phyloP scores from a whole-genome alignment of 2,113 vertebrate species.

The Eolophus roseicapilla region DNA sequence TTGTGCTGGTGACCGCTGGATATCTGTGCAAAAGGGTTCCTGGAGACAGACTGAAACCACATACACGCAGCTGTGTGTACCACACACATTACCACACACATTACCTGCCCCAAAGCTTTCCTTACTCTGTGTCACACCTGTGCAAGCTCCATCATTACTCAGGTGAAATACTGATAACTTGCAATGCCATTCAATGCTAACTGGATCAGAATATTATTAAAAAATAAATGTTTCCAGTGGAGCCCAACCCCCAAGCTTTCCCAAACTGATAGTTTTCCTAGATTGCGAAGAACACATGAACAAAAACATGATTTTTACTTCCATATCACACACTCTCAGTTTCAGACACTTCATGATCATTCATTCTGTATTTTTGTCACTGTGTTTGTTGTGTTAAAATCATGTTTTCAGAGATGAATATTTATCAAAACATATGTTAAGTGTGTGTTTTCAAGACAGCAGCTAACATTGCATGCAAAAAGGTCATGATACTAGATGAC shows the following conservation, averaged over 20 bases:
- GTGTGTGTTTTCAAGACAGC: not conserved
- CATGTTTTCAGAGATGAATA: not conserved
- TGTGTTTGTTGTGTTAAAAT: not conserved
- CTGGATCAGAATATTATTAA: not conserved
- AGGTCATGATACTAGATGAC: not conserved
- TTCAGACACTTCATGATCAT: not conserved
- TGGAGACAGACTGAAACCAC: not conserved
- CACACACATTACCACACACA: accelerated
- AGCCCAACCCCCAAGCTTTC: not conserved
- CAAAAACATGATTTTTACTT: not conserved
- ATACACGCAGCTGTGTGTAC: not conserved
- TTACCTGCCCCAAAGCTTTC: not conserved
- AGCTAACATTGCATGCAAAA: not conserved
- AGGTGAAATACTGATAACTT: not conserved
- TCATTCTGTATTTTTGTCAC: not conserved
- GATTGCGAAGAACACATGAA: not conserved
- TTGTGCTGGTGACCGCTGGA: not conserved
- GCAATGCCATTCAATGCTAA: not conserved
- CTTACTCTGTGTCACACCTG: not conserved
- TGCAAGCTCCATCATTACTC: not conserved
- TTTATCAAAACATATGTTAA: not conserved
- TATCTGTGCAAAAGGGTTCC: not conserved
- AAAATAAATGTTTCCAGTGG: not conserved
- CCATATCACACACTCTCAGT: not conserved
- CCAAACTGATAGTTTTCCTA: not conserved